Base-by-base conservation (phyloP, 2,113 vertebrate genomes). In the Jaculus jaculus region DNA sequence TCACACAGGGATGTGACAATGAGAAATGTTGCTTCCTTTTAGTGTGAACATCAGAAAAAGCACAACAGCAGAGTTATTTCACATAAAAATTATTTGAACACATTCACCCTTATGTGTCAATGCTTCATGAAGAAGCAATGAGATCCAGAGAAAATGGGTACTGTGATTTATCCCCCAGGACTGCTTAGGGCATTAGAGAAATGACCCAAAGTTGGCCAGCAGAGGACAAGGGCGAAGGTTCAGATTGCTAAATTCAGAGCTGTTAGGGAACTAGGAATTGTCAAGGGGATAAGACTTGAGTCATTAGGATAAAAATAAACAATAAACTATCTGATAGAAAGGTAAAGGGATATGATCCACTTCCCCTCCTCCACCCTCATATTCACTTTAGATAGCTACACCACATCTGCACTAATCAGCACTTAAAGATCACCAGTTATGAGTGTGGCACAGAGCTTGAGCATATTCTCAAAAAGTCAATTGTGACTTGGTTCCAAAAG, bases 31-130 rank as follows among this genome's bases (percentile, higher is more conserved):
- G 12, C 2, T 82, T 91, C 21, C 28, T 90, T 92, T 89, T 16
- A 24, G 3, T 87, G 80, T 42, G 18, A 21, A 77, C 84, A 82
- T 90, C 34, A 63, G 6, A 91, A 68, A 68, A 92, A 81, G 7
- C 47, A 87, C 26, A 88, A 32, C 1, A 66, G 63, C 10, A 83
- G 47, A 89, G 73, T 80, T 89, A 2, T 84, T 5, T 74, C 87
- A 81, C 32, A 89, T 82, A 84, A 79, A 51, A 90, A n/a, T 96
- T 60, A 71, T 54, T 78, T 65, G 51, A 86, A 89, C 69, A 2
- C 1, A 32, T 91, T 61, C 88, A 5, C 7, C 58, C 39, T 47
- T 68, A 39, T 21, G 2, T 71, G 87, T 90, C 30, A 77, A 8
- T 72, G 65, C 90, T 39, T 86, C 23, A 82, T 78, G 18, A 28